phyloP scores from a whole-genome alignment of 2,888 invertebrate genomes.

The Nesidiocoris tenuis region DNA sequence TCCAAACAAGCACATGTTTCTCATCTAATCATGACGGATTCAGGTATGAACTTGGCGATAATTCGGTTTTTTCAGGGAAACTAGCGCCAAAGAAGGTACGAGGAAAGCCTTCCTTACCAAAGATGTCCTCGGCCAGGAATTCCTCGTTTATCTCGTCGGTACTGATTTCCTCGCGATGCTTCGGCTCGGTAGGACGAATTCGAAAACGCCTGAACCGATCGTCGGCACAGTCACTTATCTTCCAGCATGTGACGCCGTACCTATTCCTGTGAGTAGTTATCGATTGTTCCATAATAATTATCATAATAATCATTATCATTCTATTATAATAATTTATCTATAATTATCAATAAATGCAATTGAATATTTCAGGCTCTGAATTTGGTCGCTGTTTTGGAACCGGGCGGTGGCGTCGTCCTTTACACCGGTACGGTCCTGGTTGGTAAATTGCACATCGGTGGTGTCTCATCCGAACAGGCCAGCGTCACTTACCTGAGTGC shows the following conservation, averaged over 20 bases:
- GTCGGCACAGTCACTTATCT: conserved; percentile 74
- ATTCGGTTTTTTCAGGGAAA: conserved; percentile 8
- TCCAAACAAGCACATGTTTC: no score
- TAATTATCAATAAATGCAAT: no score
- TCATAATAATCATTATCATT: no score
- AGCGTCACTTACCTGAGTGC: conserved; percentile 57
- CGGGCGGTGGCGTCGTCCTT: conserved; percentile 71
- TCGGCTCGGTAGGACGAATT: conserved; percentile 65
- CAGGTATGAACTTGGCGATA: no score
- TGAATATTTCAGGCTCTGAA: conserved; percentile 62
- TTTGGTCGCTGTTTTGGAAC: conserved; percentile 80
- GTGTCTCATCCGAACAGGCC: conserved; percentile 63
- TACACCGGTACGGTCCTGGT: conserved; percentile 81
- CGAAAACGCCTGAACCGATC: conserved; percentile 62
- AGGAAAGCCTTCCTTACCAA: conserved; percentile 77
- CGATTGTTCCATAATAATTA: neutral
- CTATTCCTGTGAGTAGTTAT: conserved; percentile 65
- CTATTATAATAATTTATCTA: no score
- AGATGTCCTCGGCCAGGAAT: conserved; percentile 83
- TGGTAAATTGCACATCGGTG: conserved; percentile 79
- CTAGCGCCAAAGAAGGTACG: conserved; percentile 57
- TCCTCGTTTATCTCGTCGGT: conserved; percentile 69
- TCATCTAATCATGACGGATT: no score
- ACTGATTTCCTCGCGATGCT: conserved; percentile 62
- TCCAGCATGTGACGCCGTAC: conserved; percentile 80